Evolutionary conservation across 2,797 vertebrate species (phyloP), one percentile per base, ranked within the genome.

Genomic region (Phrynocephalus forsythii): DNA sequence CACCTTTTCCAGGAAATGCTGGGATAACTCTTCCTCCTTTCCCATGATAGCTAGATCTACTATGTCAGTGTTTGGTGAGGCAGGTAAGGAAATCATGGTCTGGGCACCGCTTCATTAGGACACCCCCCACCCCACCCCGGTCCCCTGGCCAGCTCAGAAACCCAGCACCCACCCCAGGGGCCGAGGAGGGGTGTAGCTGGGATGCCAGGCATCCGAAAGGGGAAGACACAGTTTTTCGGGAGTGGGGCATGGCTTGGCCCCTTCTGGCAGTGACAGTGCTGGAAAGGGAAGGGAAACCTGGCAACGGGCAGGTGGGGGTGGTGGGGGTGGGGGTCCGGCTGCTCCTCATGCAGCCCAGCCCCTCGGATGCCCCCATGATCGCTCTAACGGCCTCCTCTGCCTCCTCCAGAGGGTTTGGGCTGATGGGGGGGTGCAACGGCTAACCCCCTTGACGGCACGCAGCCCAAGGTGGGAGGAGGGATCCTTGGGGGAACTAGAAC

Each of bases 251-350:
- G 83, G 87, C 60, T 81, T 68, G 72, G 28, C 85, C 71, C 82
- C 82, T 16, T 81, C 77, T 80, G 88, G 88, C 88, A 68, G 69
- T 84, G 76, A 80, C 71, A 81, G 85, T 81, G 78, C 86, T 84
- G 77, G 82, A 84, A 84, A 60, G 24, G 63, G 88, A 20, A 68
- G 5, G 69, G 71, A 6, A 80, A 75, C 13, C 60, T 15, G 77
- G 1, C 33, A 67, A 9, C 3, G 1, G 24, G 73, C 24, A 1
- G 9, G 30, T 15, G n/a, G 2, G 20, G 2, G 24, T 2, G n/a
- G 38, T 44, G 38, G 38, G 38, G 38, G 38, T 44, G 26, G 1
- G 26, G 60, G 20, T 30, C 56, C 28, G 18, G 75, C n/a, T 16
- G 5, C 26, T 60, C 3, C 63, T 28, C 1, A 26, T 3, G 7